Base-by-base conservation (phyloP, 2,888 invertebrate species). In the Dermolepida albohirtum region DNA sequence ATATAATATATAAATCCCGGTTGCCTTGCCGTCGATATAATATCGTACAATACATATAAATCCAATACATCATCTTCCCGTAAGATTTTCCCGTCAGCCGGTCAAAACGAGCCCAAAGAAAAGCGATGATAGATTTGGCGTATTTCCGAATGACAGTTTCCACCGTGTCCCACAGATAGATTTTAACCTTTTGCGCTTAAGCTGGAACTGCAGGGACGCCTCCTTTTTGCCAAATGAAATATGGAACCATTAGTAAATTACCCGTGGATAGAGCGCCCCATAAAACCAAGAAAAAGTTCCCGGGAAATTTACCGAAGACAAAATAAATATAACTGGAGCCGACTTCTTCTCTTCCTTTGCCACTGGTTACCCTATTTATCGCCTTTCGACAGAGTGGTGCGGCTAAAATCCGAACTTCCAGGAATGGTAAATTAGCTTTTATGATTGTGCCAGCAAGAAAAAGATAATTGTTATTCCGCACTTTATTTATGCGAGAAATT, bases 171-270 rank as follows among this genome's bases (percentile, higher is more conserved):
- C 43, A 29, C 52, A 64, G 64, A 64, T 64, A 52, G 64, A 64
- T 64, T 64, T 64, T 64, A 64, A 64, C 64, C 64, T 64, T 51
- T 64, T 44, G 44, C 59, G 44, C 44, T 43, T 59, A 54, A 54
- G 54, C 54, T 11, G 4, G 1, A 34, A 10, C 34, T 6, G 34
- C 54, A 10, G 40, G 54, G 54, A 34, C 54, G 54, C 40, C 54
- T 27, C 14, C 44, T 59, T 59, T 59, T 59, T 59, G 8, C 44
- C 43, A 44, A 59, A 34, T 73, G 74, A 75, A 74, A 74, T 75
- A 75, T 74, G 74, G 71, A 68, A 70, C 74, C 74, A 74, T 75
- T 75, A 75, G 74, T 69, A 74, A 75, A 75, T 75, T 75, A 74
- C 72, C 71, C 71, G 75, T 72, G 63, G 59, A 66, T 50, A 40